These are phyloP conservation scores for Lasioglossum baleicum DNA, from an alignment of 1,140 invertebrate species.

Conservation along the genomic window DNA sequence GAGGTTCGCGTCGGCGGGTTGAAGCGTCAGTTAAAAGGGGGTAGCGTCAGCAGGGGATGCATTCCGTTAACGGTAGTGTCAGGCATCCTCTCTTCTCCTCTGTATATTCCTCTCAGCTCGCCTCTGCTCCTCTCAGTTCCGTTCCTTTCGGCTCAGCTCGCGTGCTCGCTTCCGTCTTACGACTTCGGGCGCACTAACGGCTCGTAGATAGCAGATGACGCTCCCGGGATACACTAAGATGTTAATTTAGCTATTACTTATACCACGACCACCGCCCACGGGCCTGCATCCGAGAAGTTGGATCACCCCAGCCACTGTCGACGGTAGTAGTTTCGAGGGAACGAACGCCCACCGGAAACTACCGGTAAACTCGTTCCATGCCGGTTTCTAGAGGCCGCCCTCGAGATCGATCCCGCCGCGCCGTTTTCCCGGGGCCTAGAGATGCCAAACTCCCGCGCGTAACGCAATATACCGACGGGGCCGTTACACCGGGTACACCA, in stretches of 20 bases:
- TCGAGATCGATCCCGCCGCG: slow-evolving; percentile 46
- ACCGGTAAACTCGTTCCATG: slow-evolving; percentile 48
- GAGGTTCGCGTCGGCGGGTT: no score
- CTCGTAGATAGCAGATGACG: slow-evolving; percentile 76
- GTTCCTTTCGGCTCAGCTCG: no score
- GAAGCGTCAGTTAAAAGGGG: not conserved
- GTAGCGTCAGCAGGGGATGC: slow-evolving; percentile 34
- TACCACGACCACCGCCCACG: slow-evolving; percentile 54
- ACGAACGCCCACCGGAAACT: slow-evolving; percentile 44
- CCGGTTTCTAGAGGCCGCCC: slow-evolving; percentile 28
- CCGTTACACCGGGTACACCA: not conserved
- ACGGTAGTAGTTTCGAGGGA: slow-evolving; percentile 47
- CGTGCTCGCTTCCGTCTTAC: slow-evolving; percentile 46
- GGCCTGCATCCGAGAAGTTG: slow-evolving; percentile 49
- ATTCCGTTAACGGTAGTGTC: slow-evolving; percentile 58
- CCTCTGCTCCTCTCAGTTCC: no score
- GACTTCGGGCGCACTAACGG: slow-evolving; percentile 57
- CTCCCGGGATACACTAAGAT: slow-evolving; percentile 75
- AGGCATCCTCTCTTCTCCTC: not conserved
- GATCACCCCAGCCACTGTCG: slow-evolving; percentile 41
- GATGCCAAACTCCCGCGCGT: not conserved
- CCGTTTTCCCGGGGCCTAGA: not conserved
- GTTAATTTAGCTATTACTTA: slow-evolving; percentile 79
- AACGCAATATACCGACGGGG: slow-evolving; percentile 19
- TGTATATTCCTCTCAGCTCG: no score